phyloP scores from a whole-genome alignment of 2,113 vertebrate genomes.

The Piprites chloris region DNA sequence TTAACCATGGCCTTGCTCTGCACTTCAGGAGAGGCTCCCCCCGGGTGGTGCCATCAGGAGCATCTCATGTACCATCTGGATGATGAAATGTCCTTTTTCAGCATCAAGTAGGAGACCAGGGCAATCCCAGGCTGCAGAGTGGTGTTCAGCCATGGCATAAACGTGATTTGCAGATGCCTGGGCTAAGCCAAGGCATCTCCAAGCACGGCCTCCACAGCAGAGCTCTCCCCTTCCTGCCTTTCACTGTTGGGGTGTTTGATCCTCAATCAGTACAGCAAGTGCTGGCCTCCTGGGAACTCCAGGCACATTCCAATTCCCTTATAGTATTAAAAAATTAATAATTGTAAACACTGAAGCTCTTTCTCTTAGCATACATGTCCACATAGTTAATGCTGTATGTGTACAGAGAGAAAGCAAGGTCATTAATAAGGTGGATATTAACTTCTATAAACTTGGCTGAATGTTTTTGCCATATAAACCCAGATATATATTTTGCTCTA shows the following conservation, averaged over 20 bases:
- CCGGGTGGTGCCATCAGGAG: neutral
- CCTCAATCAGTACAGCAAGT: neutral
- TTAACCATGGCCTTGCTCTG: accelerated
- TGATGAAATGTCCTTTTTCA: neutral
- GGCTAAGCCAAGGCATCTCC: neutral
- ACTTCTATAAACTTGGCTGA: neutral
- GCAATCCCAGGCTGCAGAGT: neutral
- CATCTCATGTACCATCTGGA: neutral
- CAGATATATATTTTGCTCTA: no score
- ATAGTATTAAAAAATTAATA: neutral
- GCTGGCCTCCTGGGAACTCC: neutral
- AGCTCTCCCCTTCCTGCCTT: neutral
- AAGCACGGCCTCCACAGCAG: neutral
- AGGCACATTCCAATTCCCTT: neutral
- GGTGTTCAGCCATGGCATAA: neutral
- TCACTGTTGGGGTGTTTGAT: neutral
- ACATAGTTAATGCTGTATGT: neutral
- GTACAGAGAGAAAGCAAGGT: neutral
- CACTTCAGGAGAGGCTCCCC: neutral
- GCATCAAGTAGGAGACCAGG: neutral
- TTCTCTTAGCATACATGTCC: neutral
- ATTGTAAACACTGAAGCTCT: neutral
- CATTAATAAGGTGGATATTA: neutral
- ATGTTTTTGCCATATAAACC: neutral
- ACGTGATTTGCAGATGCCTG: neutral